A percentile compares a stretch with the other conserved stretches of the same genome.
These are phyloP conservation scores for Brenthis ino DNA, from an alignment of 2,888 invertebrate species.

Conservation along the genomic window DNA sequence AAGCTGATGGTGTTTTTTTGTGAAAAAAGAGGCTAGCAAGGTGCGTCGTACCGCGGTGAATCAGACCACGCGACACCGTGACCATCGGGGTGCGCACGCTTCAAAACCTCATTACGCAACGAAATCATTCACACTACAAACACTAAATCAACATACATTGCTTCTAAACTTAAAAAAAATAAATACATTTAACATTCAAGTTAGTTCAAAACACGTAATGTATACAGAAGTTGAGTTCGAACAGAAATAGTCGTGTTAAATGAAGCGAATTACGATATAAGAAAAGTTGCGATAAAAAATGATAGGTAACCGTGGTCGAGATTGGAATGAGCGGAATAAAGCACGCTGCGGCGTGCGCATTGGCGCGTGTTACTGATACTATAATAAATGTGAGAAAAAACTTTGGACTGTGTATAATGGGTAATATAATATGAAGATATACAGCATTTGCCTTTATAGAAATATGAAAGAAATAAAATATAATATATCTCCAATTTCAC, in stretches of 20 bases:
- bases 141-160: constrained; percentile 29
- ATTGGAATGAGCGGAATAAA: constrained; percentile 50
- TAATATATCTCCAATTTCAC: not conserved
- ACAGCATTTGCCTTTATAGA: not conserved
- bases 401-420: constrained; percentile 34
- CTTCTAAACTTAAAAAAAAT: constrained; percentile 6
- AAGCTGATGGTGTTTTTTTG: constrained; percentile 44
- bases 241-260: constrained; percentile 22
- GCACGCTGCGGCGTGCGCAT: constrained; percentile 47
- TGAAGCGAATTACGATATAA: constrained; percentile 34
- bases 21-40: constrained; percentile 60
- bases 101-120: constrained; percentile 45
- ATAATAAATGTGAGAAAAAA: constrained; percentile 35
- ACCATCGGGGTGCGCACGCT: constrained; percentile 62
- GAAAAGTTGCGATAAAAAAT: constrained; percentile 40
- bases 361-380: constrained; percentile 40
- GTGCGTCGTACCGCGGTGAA: constrained; percentile 71
- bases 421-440: constrained; percentile 25
- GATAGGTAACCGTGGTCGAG: constrained; percentile 47
- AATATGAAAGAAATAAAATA: not conserved
- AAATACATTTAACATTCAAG: not conserved
- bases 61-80: constrained; percentile 77
- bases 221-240: not conserved
- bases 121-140: constrained; percentile 23
- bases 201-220: constrained; percentile 34